Evolutionary conservation across 1,140 invertebrate species (phyloP).

Genomic region (Plectrocnemia conspersa): DNA sequence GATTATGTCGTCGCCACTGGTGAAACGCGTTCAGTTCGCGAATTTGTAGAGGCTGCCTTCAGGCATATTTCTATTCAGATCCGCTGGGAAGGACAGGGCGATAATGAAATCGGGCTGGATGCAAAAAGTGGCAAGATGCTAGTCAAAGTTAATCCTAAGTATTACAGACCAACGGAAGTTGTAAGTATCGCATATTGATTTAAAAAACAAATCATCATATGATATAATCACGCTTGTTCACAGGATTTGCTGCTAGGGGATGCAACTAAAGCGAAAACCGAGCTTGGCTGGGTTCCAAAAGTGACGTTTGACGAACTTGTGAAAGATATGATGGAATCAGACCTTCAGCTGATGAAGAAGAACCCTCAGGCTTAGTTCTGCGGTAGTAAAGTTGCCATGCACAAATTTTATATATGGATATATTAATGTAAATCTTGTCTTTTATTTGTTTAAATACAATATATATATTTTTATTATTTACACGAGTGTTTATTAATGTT

Average conservation of each 20-base stretch:
- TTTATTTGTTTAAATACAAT: not conserved
- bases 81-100: slow-evolving; percentile 82
- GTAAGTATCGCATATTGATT: slow-evolving; percentile 56
- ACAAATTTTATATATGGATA: not conserved
- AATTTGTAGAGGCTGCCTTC: slow-evolving; percentile 95
- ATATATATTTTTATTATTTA: not conserved
- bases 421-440: not conserved
- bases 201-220: slow-evolving; percentile 4
- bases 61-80: slow-evolving; percentile 67
- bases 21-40: slow-evolving; percentile 88
- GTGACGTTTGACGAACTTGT: slow-evolving; percentile 83
- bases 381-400: not conserved
- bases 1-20: slow-evolving; percentile 98
- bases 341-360: slow-evolving; percentile 86
- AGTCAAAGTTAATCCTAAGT: slow-evolving; percentile 89
- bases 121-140: slow-evolving; percentile 73
- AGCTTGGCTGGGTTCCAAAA: slow-evolving; percentile 84
- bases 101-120: slow-evolving; percentile 85
- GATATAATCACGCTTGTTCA: slow-evolving; percentile 34
- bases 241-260: slow-evolving; percentile 88
- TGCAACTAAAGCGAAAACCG: slow-evolving; percentile 79
- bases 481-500: not conserved
- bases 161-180: slow-evolving; percentile 97
- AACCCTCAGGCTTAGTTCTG: slow-evolving; percentile 90
- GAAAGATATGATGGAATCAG: slow-evolving; percentile 93